phyloP scores from a whole-genome alignment of 2,888 invertebrate genomes.

The Phortica okadai region DNA sequence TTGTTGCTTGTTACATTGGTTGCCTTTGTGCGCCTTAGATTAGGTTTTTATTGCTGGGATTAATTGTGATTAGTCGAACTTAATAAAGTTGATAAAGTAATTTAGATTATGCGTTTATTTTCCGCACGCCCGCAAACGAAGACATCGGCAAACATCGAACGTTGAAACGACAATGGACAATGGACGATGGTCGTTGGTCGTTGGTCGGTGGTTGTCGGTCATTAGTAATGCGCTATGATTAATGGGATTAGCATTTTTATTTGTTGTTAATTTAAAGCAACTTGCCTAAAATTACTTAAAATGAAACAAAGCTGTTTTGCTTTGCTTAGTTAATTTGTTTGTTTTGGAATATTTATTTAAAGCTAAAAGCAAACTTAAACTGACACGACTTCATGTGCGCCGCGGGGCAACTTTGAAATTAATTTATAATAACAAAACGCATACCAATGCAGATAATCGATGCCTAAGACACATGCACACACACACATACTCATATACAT shows the following conservation, averaged over 20 bases:
- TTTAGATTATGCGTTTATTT: constrained; percentile 68
- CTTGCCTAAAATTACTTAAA: neutral
- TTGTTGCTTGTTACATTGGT: neutral
- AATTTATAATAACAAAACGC: constrained; percentile 8
- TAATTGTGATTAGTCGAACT: constrained; percentile 71
- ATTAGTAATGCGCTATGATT: constrained; percentile 28
- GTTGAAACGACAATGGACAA: neutral
- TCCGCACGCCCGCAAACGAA: constrained; percentile 21
- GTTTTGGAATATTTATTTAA: neutral
- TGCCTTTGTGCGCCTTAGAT: constrained; percentile 53
- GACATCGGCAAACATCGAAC: neutral
- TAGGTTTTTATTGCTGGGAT: constrained; percentile 70
- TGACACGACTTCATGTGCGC: neutral
- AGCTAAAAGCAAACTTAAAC: neutral
- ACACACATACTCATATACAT: neutral
- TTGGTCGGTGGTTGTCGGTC: neutral
- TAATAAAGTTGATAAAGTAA: constrained; percentile 72
- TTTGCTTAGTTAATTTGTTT: neutral
- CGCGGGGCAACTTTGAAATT: constrained; percentile 10
- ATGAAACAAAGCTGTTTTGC: neutral
- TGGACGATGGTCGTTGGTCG: neutral
- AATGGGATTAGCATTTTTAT: constrained; percentile 19
- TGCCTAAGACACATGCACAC: neutral
- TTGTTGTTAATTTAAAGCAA: constrained; percentile 6
- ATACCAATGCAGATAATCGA: neutral